Base-by-base conservation (phyloP, 2,888 invertebrate species). In the Erynnis tages region DNA sequence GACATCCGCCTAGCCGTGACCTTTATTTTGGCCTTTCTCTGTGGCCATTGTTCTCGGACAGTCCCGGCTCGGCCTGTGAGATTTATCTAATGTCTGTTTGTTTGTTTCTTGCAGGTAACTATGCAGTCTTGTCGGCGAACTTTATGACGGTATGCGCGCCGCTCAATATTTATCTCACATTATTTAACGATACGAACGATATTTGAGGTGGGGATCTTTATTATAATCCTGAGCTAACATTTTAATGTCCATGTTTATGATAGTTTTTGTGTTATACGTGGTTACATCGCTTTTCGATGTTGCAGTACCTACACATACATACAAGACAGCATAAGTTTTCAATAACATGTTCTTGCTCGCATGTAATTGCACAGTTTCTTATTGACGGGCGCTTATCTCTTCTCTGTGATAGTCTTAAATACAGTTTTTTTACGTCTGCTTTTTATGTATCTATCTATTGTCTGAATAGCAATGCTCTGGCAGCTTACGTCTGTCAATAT, bases 1-100 rank as follows among this genome's bases (percentile, higher is more conserved):
- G 63, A 66, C 65, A 66, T 67, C 65, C 68, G 67, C 68, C 69
- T 65, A 76, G 65, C 78, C 63, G 75, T 85, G 83, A 85, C 85
- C 83, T 85, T 82, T 77, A 80, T 80, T 80, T 78, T 68, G 77
- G 76, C 79, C 81, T 80, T 74, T 71, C 65, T 69, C 72, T 66
- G 59, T 65, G 69, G 63, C 76, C 68, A 79, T 83, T 85, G 82
- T 83, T 85, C 77, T 71, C 62, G 60, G 56, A 55, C 59, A 50
- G 47, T 41, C 43, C 45, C 32, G 45, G 38, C 11, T 13, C 29
- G 32, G 47, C 25, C 59, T 58, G 61, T 61, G 67, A 66, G 65
- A 68, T 72, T 71, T 76, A 77, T 79, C 80, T 80, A 79, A 76
- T 66, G 69, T 71, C 71, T 67, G 57, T 58, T 62, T 60, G 63